Conservation (phyloP, 2,113 vertebrate species). For the Panthera uncia region DNA sequence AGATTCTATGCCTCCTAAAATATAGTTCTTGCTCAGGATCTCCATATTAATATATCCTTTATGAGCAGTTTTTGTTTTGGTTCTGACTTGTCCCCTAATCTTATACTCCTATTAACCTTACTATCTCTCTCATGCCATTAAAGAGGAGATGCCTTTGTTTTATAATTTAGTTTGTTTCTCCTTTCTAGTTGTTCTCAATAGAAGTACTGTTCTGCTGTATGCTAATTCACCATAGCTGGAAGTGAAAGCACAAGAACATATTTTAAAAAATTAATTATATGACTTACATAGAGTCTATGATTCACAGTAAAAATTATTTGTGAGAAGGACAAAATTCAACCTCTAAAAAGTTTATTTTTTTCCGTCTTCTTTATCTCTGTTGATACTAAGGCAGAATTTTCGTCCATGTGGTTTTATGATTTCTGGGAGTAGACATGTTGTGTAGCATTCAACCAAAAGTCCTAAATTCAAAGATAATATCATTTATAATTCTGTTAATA, state of each 20-base stretch:
- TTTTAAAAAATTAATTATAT: not conserved
- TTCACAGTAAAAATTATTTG: not conserved
- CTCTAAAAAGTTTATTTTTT: not conserved
- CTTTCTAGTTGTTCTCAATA: not conserved
- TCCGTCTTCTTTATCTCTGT: not conserved
- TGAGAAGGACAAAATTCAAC: not conserved
- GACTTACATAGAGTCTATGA: not conserved
- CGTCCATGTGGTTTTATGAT: not conserved
- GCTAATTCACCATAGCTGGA: not conserved
- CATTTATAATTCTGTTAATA: slow-evolving; percentile 34
- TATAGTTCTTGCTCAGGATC: not conserved
- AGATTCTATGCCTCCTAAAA: not conserved
- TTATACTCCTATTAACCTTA: not conserved
- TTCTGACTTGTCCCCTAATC: not conserved
- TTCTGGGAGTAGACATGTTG: not conserved
- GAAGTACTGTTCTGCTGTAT: not conserved
- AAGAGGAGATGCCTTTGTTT: not conserved
- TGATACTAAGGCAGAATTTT: not conserved
- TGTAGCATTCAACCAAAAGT: not conserved
- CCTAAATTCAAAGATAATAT: slow-evolving; percentile 39
- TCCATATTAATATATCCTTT: not conserved
- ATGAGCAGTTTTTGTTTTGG: not conserved
- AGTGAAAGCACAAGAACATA: not conserved
- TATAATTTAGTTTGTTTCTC: not conserved
- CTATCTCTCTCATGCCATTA: not conserved